A percentile compares a stretch with the other conserved stretches of the same genome.
These are phyloP conservation scores for Carlito syrichta DNA, from an alignment of 2,113 vertebrate genomes.

Conservation along the genomic window DNA sequence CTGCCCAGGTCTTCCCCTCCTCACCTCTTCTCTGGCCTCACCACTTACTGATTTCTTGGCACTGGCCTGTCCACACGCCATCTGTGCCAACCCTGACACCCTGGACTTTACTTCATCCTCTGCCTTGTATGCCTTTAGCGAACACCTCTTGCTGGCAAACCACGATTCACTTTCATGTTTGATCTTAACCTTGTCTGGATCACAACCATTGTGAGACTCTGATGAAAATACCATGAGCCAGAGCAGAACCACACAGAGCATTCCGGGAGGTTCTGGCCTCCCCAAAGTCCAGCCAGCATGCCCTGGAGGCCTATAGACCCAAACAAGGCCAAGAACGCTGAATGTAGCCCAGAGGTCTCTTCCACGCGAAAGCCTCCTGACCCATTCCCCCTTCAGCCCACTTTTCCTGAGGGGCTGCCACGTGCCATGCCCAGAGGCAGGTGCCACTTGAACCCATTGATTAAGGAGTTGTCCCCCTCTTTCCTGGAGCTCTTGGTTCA, in stretches of 20 bases:
- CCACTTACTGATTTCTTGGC: background rate
- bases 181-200: rapidly evolving
- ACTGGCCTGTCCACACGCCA: background rate
- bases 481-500: background rate
- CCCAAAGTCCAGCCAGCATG: background rate
- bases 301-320: background rate
- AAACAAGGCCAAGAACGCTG: background rate
- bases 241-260: too few relatives aligned
- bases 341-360: background rate
- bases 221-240: rapidly evolving
- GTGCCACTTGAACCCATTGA: too few relatives aligned
- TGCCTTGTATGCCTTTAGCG: background rate
- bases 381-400: background rate
- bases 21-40: background rate
- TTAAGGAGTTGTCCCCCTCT: too few relatives aligned
- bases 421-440: rapidly evolving
- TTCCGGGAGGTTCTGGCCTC: background rate
- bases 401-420: background rate
- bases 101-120: rapidly evolving
- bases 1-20: background rate
- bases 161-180: too few relatives aligned
- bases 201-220: background rate
- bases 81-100: rapidly evolving
- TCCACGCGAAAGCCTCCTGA: rapidly evolving
- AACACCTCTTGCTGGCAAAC: background rate